Base-by-base conservation (phyloP, 2,888 invertebrate species). In the Chironomus tentans region DNA sequence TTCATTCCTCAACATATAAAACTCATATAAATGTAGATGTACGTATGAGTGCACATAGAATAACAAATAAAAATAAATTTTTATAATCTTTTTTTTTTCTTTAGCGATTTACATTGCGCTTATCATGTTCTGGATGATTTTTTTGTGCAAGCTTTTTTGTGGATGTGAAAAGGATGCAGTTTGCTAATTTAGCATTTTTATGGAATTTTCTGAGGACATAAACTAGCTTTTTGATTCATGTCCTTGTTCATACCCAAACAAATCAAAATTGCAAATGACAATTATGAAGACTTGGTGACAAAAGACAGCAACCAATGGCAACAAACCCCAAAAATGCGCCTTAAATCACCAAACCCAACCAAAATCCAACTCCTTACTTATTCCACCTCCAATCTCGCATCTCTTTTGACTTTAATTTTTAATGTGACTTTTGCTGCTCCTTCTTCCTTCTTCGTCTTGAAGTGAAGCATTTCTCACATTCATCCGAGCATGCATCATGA, bases 371-470 rank as follows among this genome's bases (percentile, higher is more conserved):
- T 21, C 68, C 1, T 24, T 10, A 65, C 22, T 38, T 68, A 13
- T 48, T 56, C 18, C 56, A 56, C n/a, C 18, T 18, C 18, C 56
- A 56, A 18, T 24, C 12, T 24, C 28, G 50, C 70, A 56, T 65
- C 68, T 68, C 38, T 21, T 56, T 56, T 56, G 21, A 12, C 70
- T 70, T 70, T 24, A 70, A 70, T 70, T 70, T 50, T 70, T 70
- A 70, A 70, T 70, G n/a, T 70, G 70, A 70, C 70, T 70, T 70
- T 56, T 56, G 56, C 56, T 56, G 7, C 15, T 56, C 38, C 38
- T 56, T 56, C 18, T 4, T 50, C 15, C 12, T 15, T 50, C 15
- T 50, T 50, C 15, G 4, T 50, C 15, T 50, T 50, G 50, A 15
- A 18, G 56, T 56, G 56, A 56, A 50, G 15, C 13, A 50, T 50